Percentiles rank a stretch among this genome's conserved stretches.
Conservation (phyloP, 2,113 vertebrate species). For the Aphelocoma coerulescens region DNA sequence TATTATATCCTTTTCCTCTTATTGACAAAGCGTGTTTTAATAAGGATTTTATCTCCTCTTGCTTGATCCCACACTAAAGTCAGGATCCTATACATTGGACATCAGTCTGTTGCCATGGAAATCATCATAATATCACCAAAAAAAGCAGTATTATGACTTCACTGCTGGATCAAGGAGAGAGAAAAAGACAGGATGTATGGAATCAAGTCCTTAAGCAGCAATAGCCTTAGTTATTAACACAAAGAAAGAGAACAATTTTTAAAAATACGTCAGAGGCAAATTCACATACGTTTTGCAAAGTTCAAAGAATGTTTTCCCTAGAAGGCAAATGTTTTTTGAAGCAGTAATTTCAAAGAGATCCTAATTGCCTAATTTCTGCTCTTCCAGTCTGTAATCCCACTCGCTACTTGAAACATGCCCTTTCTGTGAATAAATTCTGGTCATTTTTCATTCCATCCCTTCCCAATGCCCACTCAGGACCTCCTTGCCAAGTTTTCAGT, state of each 20-base stretch:
- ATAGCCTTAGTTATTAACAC: not conserved
- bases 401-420: not conserved
- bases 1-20: not conserved
- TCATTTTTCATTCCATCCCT: not conserved
- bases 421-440: not conserved
- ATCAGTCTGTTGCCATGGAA: slow-evolving; percentile 73
- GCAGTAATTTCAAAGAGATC: not conserved
- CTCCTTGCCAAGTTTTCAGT: not conserved
- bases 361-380: not conserved
- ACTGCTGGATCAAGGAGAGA: slow-evolving; percentile 36
- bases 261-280: not conserved
- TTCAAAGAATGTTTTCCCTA: not conserved
- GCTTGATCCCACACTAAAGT: slow-evolving; percentile 25
- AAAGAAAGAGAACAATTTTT: not conserved
- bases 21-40: slow-evolving; percentile 46
- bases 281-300: not conserved
- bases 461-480: not conserved
- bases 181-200: not conserved
- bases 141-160: slow-evolving; percentile 57
- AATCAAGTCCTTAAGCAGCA: slow-evolving; percentile 7
- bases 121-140: slow-evolving; percentile 56
- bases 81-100: slow-evolving; percentile 44
- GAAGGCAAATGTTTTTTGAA: not conserved
- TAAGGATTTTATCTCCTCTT: slow-evolving; percentile 47
- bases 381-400: not conserved